phyloP scores from a whole-genome alignment of 2,888 invertebrate genomes.

The Falcaria lacertinaria region DNA sequence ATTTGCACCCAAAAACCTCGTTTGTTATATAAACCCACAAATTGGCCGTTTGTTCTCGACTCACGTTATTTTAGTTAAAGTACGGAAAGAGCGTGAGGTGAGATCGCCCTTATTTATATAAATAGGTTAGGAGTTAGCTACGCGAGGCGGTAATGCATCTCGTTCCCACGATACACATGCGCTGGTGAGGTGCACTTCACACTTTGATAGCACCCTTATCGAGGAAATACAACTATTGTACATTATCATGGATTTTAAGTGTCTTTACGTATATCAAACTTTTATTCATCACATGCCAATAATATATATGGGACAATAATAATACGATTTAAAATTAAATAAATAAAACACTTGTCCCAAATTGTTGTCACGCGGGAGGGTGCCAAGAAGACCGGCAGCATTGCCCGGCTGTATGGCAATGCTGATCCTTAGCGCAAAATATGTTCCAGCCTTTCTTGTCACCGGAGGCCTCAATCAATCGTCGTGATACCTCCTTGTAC shows the following conservation, averaged over 20 bases:
- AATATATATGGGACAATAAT: too few species aligned
- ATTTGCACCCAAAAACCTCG: neutral
- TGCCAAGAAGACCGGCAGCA: too few species aligned
- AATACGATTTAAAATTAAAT: too few species aligned
- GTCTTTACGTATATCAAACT: too few species aligned
- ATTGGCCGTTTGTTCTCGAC: constrained; percentile 26
- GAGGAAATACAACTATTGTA: neutral
- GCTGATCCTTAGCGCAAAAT: too few species aligned
- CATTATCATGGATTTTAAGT: neutral
- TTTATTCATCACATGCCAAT: too few species aligned
- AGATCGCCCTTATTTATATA: constrained; percentile 49
- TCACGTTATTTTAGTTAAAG: constrained; percentile 28
- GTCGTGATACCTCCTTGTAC: too few species aligned
- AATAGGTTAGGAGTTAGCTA: constrained; percentile 44
- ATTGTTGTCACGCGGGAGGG: too few species aligned
- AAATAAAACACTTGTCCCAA: too few species aligned
- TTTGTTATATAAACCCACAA: constrained; percentile 14
- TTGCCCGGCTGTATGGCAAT: too few species aligned
- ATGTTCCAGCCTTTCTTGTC: too few species aligned
- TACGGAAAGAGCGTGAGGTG: constrained; percentile 21
- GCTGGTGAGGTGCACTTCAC: constrained; percentile 28
- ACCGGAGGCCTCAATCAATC: too few species aligned
- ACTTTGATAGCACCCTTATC: constrained; percentile 2
- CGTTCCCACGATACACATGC: constrained; percentile 55
- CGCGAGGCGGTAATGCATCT: constrained; percentile 45